phyloP scores from a whole-genome alignment of 1,140 invertebrate species.

The Cydia splendana region DNA sequence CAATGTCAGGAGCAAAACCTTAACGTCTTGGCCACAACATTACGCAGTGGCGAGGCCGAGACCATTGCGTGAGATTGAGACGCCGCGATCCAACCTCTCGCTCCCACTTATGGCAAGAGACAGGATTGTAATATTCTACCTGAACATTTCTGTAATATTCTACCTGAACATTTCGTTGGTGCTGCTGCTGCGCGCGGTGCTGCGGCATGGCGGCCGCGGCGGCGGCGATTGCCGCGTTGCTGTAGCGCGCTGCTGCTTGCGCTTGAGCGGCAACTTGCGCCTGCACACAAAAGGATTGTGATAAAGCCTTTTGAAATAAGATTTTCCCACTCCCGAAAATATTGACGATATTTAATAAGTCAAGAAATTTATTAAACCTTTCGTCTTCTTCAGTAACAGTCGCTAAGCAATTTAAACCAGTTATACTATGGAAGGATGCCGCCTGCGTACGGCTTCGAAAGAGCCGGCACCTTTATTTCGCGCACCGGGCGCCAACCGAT shows the following conservation, averaged over 20 bases:
- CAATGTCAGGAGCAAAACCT: no score
- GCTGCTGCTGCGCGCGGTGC: slow-evolving; percentile 63
- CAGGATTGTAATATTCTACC: slow-evolving; percentile 47
- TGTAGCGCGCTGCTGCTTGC: slow-evolving; percentile 74
- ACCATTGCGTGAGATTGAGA: background rate
- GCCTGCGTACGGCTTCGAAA: no score
- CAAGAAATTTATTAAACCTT: no score
- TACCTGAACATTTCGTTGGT: slow-evolving; percentile 67
- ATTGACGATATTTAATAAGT: no score
- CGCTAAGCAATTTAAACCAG: no score
- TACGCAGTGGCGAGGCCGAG: background rate
- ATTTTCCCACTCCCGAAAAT: no score
- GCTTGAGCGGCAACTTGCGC: slow-evolving; percentile 79
- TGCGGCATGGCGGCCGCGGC: slow-evolving; percentile 61
- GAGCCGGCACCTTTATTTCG: no score
- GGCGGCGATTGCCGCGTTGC: slow-evolving; percentile 57
- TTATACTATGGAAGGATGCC: no score
- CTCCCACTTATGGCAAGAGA: background rate
- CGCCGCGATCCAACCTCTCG: background rate
- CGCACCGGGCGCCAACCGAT: no score
- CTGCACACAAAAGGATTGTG: slow-evolving; percentile 41
- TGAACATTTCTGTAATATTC: slow-evolving; percentile 51
- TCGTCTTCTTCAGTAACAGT: no score
- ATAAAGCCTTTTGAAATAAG: no score
- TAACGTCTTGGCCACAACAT: no score